Evolutionary conservation across 2,113 vertebrate species (phyloP), one percentile per base, ranked within the genome.

Genomic region (Poeciliopsis retropinna): DNA sequence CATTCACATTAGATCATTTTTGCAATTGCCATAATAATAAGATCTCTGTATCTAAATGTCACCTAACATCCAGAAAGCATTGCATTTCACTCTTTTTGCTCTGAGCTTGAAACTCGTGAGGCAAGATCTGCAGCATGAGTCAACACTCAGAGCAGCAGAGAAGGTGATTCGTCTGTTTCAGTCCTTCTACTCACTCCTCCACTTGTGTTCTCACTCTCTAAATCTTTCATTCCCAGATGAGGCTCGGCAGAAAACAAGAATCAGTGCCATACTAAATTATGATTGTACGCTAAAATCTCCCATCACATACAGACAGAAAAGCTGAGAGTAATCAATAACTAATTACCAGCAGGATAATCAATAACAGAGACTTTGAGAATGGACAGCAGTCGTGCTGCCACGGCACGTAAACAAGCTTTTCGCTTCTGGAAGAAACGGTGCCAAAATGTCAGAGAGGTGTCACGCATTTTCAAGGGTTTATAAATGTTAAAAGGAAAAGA

Each of bases 101-200:
- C 81, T 67, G 63, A 29, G 41, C 27, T 66, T 70, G 25, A 88
- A 31, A 67, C 72, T 82, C 77, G 75, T 82, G 66, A 76, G 54
- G 79, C 85, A 92, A 72, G 75, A 76, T 81, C 87, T 63, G 76
- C 91, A 92, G 85, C 73, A 80, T 80, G 87, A 89, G 72, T 90
- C 88, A 87, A 86, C 78, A 73, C 66, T 54, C 57, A 14, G 67
- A 79, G 79, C 73, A 66, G 84, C 78, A 82, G 67, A 82, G 73
- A 68, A 70, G 82, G 69, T 47, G 75, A 75, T 75, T 75, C 9
- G 25, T 88, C 84, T 82, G 66, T 65, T 81, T 34, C 73, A 34
- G 67, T 47, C 62, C 64, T 65, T 78, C 65, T 74, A 73, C 78
- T 86, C 75, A 68, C 70, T 78, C 75, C 72, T 47, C n/a, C 30